Base-by-base conservation (phyloP, 2,113 vertebrate genomes). In the Pomatorhinus ruficollis region DNA sequence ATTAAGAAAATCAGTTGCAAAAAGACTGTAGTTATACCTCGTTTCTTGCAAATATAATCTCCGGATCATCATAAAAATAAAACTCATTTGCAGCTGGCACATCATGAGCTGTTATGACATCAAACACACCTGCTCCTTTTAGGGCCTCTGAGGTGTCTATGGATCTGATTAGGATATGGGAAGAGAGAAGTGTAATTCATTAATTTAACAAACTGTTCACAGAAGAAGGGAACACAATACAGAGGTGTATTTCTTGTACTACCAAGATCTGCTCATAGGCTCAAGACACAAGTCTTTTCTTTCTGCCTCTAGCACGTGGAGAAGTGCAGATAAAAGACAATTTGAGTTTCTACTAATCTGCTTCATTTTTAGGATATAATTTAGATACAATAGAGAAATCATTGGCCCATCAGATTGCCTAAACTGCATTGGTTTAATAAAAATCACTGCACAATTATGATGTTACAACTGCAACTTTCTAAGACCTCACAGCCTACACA, bases 11-110 rank as follows among this genome's bases (percentile, higher is more conserved):
- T 20, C 4, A 40, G 8, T 85, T 11, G 2, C 6, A 53, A 45
- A 79, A 80, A 45, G 3, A 45, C 8, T 45, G 35, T 5, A 33
- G 28, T 60, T 44, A 11, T 96, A 98, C 98, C 97, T 98, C 5
- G 15, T 97, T 90, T 85, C 80, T 86, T 50, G 98, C 97, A 97
- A 98, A 87, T 61, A 98, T 1, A 52, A 87, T 95, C 52, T 97
- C 97, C 0, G 93, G 96, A 22, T 96, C 87, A 20, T 68, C 2
- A 10, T 75, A 87, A 60, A 91, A 91, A 74, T 84, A 76, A 76
- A 97, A 97, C 39, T 98, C 97, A 1, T 98, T 98, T 75, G 83
- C 90, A 53, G 97, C 98, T 60, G 97, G 97, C 52, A 98, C 96
- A 69, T 98, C 98, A 25, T 96, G 49, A 31, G 93, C 97, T 83